A percentile compares a stretch with the other conserved stretches of the same genome.
Conservation (phyloP, 2,888 invertebrate species). For the Rhingia campestris region DNA sequence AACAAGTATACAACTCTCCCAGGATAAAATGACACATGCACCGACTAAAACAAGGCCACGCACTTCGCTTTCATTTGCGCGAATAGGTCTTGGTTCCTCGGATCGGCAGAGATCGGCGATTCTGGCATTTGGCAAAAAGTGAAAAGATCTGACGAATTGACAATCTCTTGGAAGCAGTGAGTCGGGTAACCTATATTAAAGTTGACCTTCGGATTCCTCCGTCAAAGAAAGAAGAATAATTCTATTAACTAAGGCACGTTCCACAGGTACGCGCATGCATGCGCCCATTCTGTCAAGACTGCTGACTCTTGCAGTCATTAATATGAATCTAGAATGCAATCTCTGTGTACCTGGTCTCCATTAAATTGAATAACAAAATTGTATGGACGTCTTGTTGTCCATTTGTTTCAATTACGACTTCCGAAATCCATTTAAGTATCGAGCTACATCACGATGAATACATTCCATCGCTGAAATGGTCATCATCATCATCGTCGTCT, state of each 20-base stretch:
- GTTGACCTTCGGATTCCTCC: constrained; percentile 21
- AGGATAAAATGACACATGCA: constrained; percentile 43
- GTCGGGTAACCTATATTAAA: constrained; percentile 16
- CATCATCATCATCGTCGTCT: constrained; percentile 13
- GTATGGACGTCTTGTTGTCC: background rate
- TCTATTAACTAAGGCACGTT: background rate
- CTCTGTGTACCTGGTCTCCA: constrained; percentile 7
- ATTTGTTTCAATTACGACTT: constrained; percentile 51
- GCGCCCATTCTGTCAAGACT: background rate
- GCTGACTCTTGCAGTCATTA: background rate
- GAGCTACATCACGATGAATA: constrained; percentile 3
- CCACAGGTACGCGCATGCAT: background rate
- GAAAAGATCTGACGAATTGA: constrained; percentile 28
- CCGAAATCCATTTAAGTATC: constrained; percentile 51
- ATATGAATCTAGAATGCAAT: constrained; percentile 13
- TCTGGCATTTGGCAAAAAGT: constrained; percentile 57
- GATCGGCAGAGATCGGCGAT: background rate
- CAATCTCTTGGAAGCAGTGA: constrained; percentile 2
- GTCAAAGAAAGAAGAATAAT: background rate
- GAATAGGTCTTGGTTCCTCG: background rate
- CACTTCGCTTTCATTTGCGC: constrained; percentile 70
- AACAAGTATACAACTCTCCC: constrained; percentile 31
- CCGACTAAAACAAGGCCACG: constrained; percentile 57
- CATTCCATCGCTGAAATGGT: constrained; percentile 22
- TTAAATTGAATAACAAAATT: constrained; percentile 24